Base-by-base conservation (phyloP, 2,888 invertebrate genomes). In the Melanostoma mellinum region DNA sequence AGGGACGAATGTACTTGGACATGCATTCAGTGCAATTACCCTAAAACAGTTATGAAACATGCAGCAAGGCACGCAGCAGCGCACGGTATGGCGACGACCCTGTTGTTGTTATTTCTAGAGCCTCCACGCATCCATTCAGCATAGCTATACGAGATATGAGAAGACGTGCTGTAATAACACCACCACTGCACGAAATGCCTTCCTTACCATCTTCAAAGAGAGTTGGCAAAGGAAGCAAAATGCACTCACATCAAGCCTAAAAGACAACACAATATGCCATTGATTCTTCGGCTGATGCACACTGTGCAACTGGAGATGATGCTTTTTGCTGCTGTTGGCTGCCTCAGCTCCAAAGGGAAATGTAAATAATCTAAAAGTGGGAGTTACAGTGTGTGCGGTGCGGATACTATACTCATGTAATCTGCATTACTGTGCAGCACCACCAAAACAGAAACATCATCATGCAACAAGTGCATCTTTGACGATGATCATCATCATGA, bases 301-400 rank as follows among this genome's bases (percentile, higher is more conserved):
- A 53, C 10, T 40, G 56, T 71, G 9, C 32, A 2, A 5, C 60
- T 30, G 6, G 9, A 50, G 63, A 48, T 42, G 61, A 2, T 40
- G 48, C 46, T 61, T 46, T 48, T 48, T 60, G 48, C 36, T 48
- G 63, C 20, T 63, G 63, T n/a, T 38, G 61, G 30, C 58, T 60
- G 9, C 53, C 50, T 20, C 2, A 50, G 71, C 58, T 63, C 78
- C 73, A 82, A 78, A 82, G 78, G 82, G 82, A 84, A 84, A 84
- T 84, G 84, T 79, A 84, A 84, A 84, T 84, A 84, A 75, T 84
- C 75, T 67, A 60, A 79, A 84, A 84, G 84, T 84, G 84, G 84
- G 78, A 84, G 82, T 78, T 84, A 69, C 73, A 68, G 53, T 82
- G 73, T 82, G 81, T 68, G 77, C 76, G 69, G 79, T 56, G 68